phyloP scores from a whole-genome alignment of 64 coral and sea anemone genomes.

The Montipora efflorescens region DNA sequence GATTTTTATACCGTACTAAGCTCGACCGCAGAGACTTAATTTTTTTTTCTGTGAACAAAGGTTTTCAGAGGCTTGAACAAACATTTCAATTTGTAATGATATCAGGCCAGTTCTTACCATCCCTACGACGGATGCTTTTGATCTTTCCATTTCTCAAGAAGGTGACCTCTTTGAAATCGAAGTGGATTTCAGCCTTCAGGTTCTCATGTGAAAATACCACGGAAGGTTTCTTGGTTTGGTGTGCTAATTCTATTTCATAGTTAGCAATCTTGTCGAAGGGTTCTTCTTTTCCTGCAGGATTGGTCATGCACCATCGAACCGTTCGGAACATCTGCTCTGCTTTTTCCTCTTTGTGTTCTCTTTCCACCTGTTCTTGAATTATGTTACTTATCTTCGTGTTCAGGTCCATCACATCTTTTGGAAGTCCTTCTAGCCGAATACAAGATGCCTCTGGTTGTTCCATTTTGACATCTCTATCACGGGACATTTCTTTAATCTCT shows the following conservation, averaged over 20 bases:
- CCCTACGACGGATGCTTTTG: constrained; percentile 8
- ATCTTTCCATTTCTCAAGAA: constrained; percentile 30
- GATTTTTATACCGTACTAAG: too few relatives aligned
- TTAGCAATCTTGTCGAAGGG: constrained; percentile 36
- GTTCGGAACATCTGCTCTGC: constrained; percentile 20
- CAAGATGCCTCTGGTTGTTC: constrained; percentile 18
- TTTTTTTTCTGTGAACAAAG: too few relatives aligned
- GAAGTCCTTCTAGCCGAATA: constrained; percentile 15
- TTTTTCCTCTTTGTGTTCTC: neutral
- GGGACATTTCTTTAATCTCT: neutral
- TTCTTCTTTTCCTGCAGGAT: neutral
- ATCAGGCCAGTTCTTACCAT: constrained; percentile 5
- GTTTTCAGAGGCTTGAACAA: too few relatives aligned
- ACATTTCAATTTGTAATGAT: neutral
- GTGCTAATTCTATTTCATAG: constrained; percentile 34
- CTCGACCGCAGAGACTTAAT: too few relatives aligned
- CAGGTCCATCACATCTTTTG: constrained; percentile 34
- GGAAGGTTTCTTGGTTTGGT: neutral
- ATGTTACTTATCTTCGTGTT: neutral
- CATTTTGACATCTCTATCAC: constrained; percentile 14
- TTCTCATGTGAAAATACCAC: constrained; percentile 26
- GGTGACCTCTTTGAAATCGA: constrained; percentile 1
- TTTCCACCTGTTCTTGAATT: neutral
- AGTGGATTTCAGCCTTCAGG: constrained; percentile 33
- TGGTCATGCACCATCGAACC: constrained; percentile 24